phyloP scores from a whole-genome alignment of 2,888 invertebrate genomes.

The Frankliniella fusca region DNA sequence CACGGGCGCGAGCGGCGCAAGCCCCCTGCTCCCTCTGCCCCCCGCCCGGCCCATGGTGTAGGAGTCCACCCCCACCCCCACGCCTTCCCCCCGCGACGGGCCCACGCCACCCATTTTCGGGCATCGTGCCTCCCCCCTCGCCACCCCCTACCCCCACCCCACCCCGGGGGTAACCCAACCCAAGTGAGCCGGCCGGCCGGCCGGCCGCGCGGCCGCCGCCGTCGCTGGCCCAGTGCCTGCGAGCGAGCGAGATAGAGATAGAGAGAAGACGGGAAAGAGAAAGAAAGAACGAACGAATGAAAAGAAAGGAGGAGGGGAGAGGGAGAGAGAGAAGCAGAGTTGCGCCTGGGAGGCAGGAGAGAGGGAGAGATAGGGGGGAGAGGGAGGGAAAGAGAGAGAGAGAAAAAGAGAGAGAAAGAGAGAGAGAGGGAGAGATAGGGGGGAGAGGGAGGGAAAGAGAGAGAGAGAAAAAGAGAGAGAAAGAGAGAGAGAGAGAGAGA shows the following conservation, averaged over 20 bases:
- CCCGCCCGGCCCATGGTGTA: conserved; percentile 1
- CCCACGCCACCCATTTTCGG: conserved; percentile 18
- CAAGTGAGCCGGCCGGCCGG: neutral
- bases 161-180: conserved; percentile 17
- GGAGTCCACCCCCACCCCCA: neutral
- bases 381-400: neutral
- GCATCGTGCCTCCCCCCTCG: conserved; percentile 14
- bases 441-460: neutral
- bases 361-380: neutral
- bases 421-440: neutral
- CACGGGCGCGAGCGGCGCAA: neutral
- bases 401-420: neutral
- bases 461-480: neutral
- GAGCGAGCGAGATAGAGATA: neutral
- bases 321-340: too few relatives aligned
- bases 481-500: too few relatives aligned
- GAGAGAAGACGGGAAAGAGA: neutral
- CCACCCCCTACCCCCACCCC: too few relatives aligned
- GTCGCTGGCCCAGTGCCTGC: neutral
- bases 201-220: neutral
- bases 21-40: neutral
- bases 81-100: neutral
- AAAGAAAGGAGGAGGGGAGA: neutral
- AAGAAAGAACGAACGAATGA: neutral
- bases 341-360: neutral